Base-by-base conservation (phyloP, 2,797 vertebrate genomes). In the Anas capensis region DNA sequence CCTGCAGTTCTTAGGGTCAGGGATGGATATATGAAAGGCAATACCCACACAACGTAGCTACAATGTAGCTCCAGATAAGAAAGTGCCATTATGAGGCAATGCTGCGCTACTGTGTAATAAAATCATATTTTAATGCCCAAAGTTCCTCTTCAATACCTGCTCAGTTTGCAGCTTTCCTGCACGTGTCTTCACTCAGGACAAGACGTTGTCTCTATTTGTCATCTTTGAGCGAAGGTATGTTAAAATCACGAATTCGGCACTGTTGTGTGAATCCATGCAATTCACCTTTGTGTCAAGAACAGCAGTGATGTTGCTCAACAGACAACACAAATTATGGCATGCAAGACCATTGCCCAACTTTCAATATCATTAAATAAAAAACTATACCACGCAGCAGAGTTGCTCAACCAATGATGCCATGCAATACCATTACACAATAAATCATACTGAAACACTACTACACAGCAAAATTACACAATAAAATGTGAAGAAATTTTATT, bases 341-440 rank as follows among this genome's bases (percentile, higher is more conserved):
- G 93, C 90, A 94, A 90, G 51, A 83, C 72, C 91, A 93, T 97
- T 97, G 95, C 96, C 66, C 91, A 97, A 97, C 2, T 7, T 96
- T 96, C 90, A 93, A 94, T 96, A 96, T 95, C 85, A 96, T 97
- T 96, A 96, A 97, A 94, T 90, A 93, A 92, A 83, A 97, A 96
- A 94, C 91, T 95, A 92, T 95, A 97, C 94, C 93, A 95, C 93
- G 88, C 94, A 96, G 90, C 89, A 82, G 58, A 76, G 88, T 95
- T 97, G 93, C 95, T 93, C 96, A 97, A 96, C 87, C 48, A 94
- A 77, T 92, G 85, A 82, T 96, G 93, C 95, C 49, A 82, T 92
- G 92, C 91, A 96, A 92, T 66, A 62, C 49, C 84, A 40, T 97
- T 97, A 90, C 95, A 94, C 93, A 97, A 97, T 91, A 82, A 95